Evolutionary conservation across 2,113 vertebrate species (phyloP).

Genomic region (Channa maculata): DNA sequence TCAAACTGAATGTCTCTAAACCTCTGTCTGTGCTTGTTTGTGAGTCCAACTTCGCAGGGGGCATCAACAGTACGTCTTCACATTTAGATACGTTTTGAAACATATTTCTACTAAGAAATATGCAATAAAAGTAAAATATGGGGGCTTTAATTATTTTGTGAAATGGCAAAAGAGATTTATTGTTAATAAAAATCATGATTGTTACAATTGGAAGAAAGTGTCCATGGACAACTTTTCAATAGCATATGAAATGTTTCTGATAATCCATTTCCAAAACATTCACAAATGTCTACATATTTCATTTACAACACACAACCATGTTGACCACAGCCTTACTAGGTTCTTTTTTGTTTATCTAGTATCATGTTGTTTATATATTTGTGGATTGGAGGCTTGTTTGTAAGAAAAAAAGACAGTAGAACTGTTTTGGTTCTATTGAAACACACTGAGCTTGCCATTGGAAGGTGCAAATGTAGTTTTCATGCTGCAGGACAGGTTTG

Average conservation of each 20-base stretch:
- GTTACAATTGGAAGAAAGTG: no score
- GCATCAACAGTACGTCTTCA: no score
- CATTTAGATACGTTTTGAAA: no score
- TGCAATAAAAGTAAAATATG: no score
- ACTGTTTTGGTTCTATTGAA: neutral
- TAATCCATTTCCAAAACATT: conserved; percentile 1
- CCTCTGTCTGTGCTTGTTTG: no score
- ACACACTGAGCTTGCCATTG: neutral
- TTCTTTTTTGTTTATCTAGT: conserved; percentile 26
- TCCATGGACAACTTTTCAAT: neutral
- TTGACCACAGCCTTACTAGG: neutral
- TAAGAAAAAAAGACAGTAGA: neutral
- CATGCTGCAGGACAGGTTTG: conserved; percentile 4
- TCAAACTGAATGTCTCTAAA: no score
- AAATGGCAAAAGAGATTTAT: no score
- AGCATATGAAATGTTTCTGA: neutral
- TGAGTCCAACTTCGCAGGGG: no score
- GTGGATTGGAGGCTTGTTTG: conserved; percentile 6
- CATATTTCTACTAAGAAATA: no score
- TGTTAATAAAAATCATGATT: no score
- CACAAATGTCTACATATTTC: conserved; percentile 8
- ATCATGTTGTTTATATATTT: conserved; percentile 1
- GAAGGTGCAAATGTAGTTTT: neutral
- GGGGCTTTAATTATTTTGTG: no score
- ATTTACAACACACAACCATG: conserved; percentile 8